Conservation (phyloP, 2,797 vertebrate species). For the Chrysocyon brachyurus region DNA sequence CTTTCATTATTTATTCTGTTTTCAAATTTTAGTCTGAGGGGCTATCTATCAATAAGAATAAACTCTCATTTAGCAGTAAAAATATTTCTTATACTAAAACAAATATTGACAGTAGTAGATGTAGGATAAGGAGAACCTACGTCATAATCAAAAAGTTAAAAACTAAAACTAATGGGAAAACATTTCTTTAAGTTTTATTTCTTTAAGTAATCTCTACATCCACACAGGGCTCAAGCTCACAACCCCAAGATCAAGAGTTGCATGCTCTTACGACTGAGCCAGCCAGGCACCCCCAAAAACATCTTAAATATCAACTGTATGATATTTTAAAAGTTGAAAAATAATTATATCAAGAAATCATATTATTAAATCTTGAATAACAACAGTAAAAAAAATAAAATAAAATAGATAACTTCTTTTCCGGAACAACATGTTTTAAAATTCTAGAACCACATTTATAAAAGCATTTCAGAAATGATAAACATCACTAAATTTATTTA, state of each 20-base stretch:
- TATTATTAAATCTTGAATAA: background rate
- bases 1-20: background rate
- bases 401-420: constrained; percentile 16
- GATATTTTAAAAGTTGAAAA: constrained; percentile 20
- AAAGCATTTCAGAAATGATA: constrained; percentile 38
- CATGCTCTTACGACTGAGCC: background rate
- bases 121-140: background rate
- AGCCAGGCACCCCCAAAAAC: background rate
- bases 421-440: background rate
- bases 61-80: constrained; percentile 15
- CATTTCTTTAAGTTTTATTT: background rate
- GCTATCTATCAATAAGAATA: background rate
- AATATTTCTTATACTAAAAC: background rate
- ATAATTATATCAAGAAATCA: background rate
- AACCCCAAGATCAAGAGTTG: background rate
- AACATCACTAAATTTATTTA: constrained; percentile 49
- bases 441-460: background rate
- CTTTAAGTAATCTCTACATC: background rate
- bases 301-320: background rate
- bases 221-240: background rate
- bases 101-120: background rate
- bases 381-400: constrained; percentile 1
- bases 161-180: background rate
- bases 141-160: constrained; percentile 35
- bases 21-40: constrained; percentile 39